A percentile compares a stretch with the other conserved stretches of the same genome.
phyloP scores from a whole-genome alignment of 2,888 invertebrate species.

The Spicauda simplicius region DNA sequence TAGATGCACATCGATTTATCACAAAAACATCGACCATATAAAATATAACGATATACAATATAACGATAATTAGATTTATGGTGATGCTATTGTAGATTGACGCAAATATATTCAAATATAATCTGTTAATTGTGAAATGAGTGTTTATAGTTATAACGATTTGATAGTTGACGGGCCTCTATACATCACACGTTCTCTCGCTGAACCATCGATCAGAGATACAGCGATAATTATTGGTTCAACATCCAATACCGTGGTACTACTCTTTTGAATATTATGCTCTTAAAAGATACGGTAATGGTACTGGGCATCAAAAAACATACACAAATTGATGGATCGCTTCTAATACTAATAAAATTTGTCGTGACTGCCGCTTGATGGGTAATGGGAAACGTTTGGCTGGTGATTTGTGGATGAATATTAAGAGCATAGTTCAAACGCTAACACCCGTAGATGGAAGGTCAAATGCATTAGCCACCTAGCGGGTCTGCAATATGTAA shows the following conservation, averaged over 20 bases:
- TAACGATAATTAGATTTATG: slow-evolving; percentile 74
- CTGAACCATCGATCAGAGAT: slow-evolving; percentile 45
- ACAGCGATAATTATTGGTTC: slow-evolving; percentile 37
- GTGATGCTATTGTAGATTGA: slow-evolving; percentile 69
- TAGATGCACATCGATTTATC: slow-evolving; percentile 61
- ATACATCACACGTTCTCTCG: slow-evolving; percentile 66
- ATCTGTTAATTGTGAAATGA: slow-evolving; percentile 75
- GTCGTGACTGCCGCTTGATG: slow-evolving; percentile 79
- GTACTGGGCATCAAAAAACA: slow-evolving; percentile 50
- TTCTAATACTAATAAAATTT: slow-evolving; percentile 76
- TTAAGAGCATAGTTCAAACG: slow-evolving; percentile 79
- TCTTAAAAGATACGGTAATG: slow-evolving; percentile 59
- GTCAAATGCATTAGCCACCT: slow-evolving; percentile 84
- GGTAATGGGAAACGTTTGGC: slow-evolving; percentile 73
- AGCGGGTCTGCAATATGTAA: slow-evolving; percentile 70
- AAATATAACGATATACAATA: slow-evolving; percentile 53
- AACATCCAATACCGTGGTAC: slow-evolving; percentile 42
- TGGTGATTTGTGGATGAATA: slow-evolving; percentile 77
- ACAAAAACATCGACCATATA: slow-evolving; percentile 50
- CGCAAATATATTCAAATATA: slow-evolving; percentile 79
- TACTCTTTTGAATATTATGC: slow-evolving; percentile 23
- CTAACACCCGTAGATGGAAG: slow-evolving; percentile 74
- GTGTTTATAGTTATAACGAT: slow-evolving; percentile 71
- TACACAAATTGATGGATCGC: slow-evolving; percentile 67
- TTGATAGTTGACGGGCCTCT: slow-evolving; percentile 67